Evolutionary conservation across 2,113 vertebrate species (phyloP), one percentile per base, ranked within the genome.

Genomic region (Hystrix brachyura): DNA sequence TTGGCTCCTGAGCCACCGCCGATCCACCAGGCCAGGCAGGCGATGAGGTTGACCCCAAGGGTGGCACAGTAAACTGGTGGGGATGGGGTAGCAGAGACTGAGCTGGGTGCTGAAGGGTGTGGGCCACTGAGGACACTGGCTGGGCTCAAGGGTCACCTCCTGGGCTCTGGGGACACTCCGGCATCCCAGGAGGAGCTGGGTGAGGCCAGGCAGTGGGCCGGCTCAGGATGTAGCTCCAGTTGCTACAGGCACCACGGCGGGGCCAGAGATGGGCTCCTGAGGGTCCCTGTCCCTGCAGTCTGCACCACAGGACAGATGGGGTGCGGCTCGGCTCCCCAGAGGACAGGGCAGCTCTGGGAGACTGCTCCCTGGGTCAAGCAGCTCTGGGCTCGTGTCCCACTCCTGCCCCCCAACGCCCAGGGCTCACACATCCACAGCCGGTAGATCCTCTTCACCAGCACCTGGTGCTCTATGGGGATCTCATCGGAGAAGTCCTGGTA

Each of bases 11-110:
- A 80, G 64, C 99, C 99, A 0, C 99, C 99, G 0, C 98, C 99
- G 0, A 99, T 99, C 99, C 99, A 99, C 99, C 99, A 99, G 11
- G 99, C 99, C 97, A 99, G 99, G 97, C 99, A 99, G 0, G 99
- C 98, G 0, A 99, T 96, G 5, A 99, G 96, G 78, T 99, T 99
- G 90, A 99, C 95, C 0, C 88, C 98, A 3, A 99, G 98, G 0
- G 99, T 99, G 92, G 98, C 96, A 2, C 99, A 99, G 98, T 99
- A 99, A 98, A 99, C 99, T 99, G 98, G 0, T 0, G 76, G 0
- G 0, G 0, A 8, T 1, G 3, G 13, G 4, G 72, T 21, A 14
- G 11, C 8, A 23, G 18, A 4, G 12, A 19, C 59, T 87, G 43
- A 90, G 71, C 12, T 1, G 0, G 79, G 17, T 8, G 2, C 14